Base-by-base conservation (phyloP, 1,140 invertebrate genomes). In the Carcinoscorpius rotundicauda region DNA sequence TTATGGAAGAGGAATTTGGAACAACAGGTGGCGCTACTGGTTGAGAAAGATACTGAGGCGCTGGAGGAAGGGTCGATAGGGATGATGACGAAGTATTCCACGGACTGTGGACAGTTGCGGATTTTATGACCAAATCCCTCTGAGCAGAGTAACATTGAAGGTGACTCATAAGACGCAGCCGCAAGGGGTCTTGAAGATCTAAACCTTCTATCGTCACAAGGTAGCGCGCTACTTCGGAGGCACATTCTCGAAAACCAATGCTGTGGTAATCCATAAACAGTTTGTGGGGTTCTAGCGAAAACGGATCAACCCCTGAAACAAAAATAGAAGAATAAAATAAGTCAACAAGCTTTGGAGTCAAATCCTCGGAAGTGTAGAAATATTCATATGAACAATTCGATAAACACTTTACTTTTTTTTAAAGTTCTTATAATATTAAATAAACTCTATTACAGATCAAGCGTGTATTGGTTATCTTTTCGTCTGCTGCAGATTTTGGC, bases 181-280 rank as follows among this genome's bases (percentile, higher is more conserved):
- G 80, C n/a, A 98, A 78, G 0, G 94, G 93, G 76, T 98, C 93
- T 71, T 97, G 91, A n/a, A 95, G 86, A 76, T 97, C 94, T 73
- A 97, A 82, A 50, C 94, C 95, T 78, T 98, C 94, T 73, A 92
- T 91, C 67, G 90, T 88, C 57, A 96, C 91, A 51, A 97, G 79
- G 77, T 97, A 84, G 9, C 93, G 82, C 0, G 91, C 90, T 1
- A 96, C 93, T 79, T 98, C 94, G 0, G 92, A 87, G 0, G 90
- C 89, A 77, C 94, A 97, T 74, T 98, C 95, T 29, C 93, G 81
- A 82, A 97, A 98, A 0, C 95, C 95, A 64, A 97, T 91, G 65
- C 85, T 89, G 75, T 96, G 91, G 78, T 97, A 97, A 75, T 98
- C 94, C 86, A 96, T 92, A 3, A 93, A 93, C 74, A 95, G 87